Evolutionary conservation across 2,113 vertebrate species (phyloP), one percentile per base, ranked within the genome.

Genomic region (Oryzias woworae): DNA sequence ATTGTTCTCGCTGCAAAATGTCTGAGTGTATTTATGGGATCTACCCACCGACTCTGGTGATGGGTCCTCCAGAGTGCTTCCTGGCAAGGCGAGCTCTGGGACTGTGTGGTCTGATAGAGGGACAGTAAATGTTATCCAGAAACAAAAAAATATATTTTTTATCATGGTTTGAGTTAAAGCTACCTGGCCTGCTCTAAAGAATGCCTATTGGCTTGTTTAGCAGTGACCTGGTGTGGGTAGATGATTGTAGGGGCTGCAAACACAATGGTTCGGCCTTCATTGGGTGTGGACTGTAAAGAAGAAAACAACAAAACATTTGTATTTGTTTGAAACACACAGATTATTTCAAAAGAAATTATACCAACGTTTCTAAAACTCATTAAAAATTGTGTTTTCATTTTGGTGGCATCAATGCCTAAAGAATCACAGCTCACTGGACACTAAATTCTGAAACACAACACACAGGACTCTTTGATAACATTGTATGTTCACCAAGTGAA

Each of bases 41-140:
- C 71, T 71, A 83, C 90, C 87, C 91, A 99, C 97, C 97, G 14
- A 98, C 91, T 85, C 94, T 96, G 52, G 95, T 98, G 86, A 98
- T 89, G 0, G 93, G 90, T 36, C 87, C 87, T 42, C 92, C 88
- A 52, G 91, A 81, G 7, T 79, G 80, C 15, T 82, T 93, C 74
- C 93, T 93, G 67, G 82, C 73, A 79, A 92, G 62, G 24, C 95
- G 92, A 73, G 91, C 89, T 76, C 94, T 93, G 66, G 96, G 95
- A 84, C 95, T 96, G 78, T 91, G 91, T 54, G 93, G 89, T 85
- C 95, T 98, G 75, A 57, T 43, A 68, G 7, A 73, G 53, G 51
- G 71, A 36, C 36, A 65, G 55, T 54, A 47, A 15, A 10, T 46
- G 49, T 31, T 14, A 61, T 42, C 46, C 50, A 26, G 13, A 56